Conservation (phyloP, 1,140 invertebrate genomes). For the Drosophila albomicans region DNA sequence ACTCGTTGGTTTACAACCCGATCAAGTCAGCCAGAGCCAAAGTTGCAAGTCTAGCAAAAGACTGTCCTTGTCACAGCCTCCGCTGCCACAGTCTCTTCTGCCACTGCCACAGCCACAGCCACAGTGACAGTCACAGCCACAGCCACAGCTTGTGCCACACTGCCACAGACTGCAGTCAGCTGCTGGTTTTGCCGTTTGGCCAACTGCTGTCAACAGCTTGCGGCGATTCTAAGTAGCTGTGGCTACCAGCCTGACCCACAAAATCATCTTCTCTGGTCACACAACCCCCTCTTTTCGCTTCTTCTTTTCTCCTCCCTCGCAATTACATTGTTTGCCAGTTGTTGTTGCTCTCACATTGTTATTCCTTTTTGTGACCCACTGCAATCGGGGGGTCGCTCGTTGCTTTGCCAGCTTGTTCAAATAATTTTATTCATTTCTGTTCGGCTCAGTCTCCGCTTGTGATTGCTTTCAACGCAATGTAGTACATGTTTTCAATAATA, state of each 20-base stretch:
- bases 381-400: background rate
- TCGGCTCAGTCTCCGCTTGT: background rate
- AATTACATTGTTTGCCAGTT: slow-evolving; percentile 34
- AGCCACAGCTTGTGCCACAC: background rate
- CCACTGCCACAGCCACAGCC: no score
- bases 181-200: slow-evolving; percentile 35
- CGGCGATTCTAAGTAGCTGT: slow-evolving; percentile 59
- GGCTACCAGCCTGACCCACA: slow-evolving; percentile 21
- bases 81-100: background rate
- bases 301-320: background rate
- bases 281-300: background rate
- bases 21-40: slow-evolving; percentile 35
- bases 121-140: background rate
- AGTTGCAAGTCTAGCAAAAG: slow-evolving; percentile 7
- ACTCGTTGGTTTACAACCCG: slow-evolving; percentile 43
- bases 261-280: slow-evolving; percentile 35
- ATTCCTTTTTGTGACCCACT: slow-evolving; percentile 14
- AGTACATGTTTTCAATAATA: slow-evolving; percentile 9
- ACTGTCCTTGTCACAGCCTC: no score
- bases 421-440: slow-evolving; percentile 15
- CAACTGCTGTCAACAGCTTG: slow-evolving; percentile 68
- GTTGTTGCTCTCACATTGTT: slow-evolving; percentile 11
- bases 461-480: slow-evolving; percentile 1
- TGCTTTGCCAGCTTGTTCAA: background rate
- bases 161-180: slow-evolving; percentile 7